A percentile compares a stretch with the other conserved stretches of the same genome.
Evolutionary conservation across 2,888 invertebrate species (phyloP).

Genomic region (Cheilosia vernalis): DNA sequence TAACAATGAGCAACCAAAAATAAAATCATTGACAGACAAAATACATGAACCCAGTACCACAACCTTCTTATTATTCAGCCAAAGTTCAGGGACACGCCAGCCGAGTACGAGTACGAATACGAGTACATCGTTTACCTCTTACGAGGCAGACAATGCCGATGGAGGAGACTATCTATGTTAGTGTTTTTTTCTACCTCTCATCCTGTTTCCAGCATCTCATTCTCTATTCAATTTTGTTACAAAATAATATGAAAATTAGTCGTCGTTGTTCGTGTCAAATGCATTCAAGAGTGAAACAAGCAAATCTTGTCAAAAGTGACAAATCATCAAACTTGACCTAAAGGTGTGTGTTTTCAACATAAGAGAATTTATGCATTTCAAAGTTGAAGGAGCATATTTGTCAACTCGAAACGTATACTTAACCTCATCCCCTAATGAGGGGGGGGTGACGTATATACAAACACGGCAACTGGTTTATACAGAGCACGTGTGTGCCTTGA

Average conservation of each 20-base stretch:
- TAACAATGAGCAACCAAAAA: slow-evolving; percentile 6
- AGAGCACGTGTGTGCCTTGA: slow-evolving; percentile 2
- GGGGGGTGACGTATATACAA: neutral
- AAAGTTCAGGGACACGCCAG: slow-evolving; percentile 15
- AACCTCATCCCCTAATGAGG: slow-evolving; percentile 31
- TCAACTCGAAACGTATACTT: slow-evolving; percentile 40
- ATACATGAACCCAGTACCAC: slow-evolving; percentile 11
- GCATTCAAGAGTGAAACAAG: slow-evolving; percentile 33
- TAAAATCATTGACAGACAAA: slow-evolving; percentile 19
- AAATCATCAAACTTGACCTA: slow-evolving; percentile 51
- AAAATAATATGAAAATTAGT: slow-evolving; percentile 25
- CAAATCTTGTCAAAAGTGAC: slow-evolving; percentile 9
- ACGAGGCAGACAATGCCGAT: neutral
- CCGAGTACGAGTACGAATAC: neutral
- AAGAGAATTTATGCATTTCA: slow-evolving; percentile 19
- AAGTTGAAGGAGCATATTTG: slow-evolving; percentile 21
- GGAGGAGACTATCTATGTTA: neutral
- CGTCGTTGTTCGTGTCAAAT: slow-evolving; percentile 2
- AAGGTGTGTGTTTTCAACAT: slow-evolving; percentile 2
- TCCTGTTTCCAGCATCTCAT: neutral
- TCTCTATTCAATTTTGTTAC: slow-evolving; percentile 14
- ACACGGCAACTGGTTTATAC: neutral
- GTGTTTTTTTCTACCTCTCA: neutral
- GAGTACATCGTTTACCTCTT: neutral
- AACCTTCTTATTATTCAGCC: neutral